Evolutionary conservation across 2,113 vertebrate species (phyloP), one percentile per base, ranked within the genome.

Genomic region (Hucho hucho): DNA sequence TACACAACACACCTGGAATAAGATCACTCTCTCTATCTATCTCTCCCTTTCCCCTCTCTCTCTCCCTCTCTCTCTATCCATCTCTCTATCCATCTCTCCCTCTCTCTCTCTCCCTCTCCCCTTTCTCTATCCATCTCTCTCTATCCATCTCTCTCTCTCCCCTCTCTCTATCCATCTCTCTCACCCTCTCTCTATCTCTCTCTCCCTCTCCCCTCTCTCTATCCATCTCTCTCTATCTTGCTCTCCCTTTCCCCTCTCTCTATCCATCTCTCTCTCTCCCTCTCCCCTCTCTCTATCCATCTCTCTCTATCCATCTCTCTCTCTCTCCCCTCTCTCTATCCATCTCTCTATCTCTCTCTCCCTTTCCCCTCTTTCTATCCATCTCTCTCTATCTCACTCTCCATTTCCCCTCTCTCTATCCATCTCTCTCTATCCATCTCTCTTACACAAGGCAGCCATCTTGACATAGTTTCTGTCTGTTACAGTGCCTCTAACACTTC

Each of bases 41-140:
- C 76, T 69, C 46, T 75, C 75, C 73, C 81, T 83, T 22, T 20
- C 29, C 28, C 64, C 12, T 1, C 2, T 16, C 43, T 64, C 22
- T 63, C 28, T 3, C 25, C 28, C 53, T 72, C 59, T 9, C n/a
- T n/a, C 3, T 28, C n/a, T 47, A n/a, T n/a, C n/a, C n/a, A n/a
- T n/a, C 61, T 72, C 29, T 59, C 16, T 37, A 6, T 12, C 7
- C 4, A 4, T 32, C 65, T 76, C 63, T 64, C 24, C 11, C 32
- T 68, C 26, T 1, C 78, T 77, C 75, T 63, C 72, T 66, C 46
- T 76, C 76, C 75, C 81, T 84, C 32, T 16, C 28, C 53, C 63
- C 59, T 9, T n/a, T n/a, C 3, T 28, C n/a, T 47, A n/a, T n/a
- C n/a, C n/a, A n/a, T n/a, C 61, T 72, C 29, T 59, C 28, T 6